These are phyloP conservation scores for Zalophus californianus DNA, from an alignment of 2,797 vertebrate genomes.

Conservation along the genomic window DNA sequence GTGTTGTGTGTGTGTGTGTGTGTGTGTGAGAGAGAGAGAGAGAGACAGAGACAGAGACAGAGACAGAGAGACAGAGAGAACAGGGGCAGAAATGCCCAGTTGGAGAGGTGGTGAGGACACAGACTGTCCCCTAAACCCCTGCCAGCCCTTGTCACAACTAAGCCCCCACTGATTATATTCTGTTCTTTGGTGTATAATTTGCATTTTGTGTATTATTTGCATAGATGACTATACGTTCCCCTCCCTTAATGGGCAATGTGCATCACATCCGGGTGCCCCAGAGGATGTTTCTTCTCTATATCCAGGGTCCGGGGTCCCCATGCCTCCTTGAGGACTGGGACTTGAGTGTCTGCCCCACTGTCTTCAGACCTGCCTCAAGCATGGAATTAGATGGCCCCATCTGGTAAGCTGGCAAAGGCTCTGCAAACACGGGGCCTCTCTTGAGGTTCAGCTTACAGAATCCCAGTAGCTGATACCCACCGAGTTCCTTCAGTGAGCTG, in stretches of 20 bases:
- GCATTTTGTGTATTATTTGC: background rate
- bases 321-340: background rate
- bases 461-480: background rate
- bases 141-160: background rate
- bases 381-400: background rate
- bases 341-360: background rate
- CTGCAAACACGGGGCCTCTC: background rate
- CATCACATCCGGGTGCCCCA: background rate
- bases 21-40: background rate
- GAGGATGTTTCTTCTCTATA: background rate
- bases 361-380: background rate
- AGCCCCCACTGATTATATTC: background rate
- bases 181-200: background rate
- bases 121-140: background rate
- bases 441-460: background rate
- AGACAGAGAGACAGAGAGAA: background rate
- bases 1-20: background rate
- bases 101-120: background rate
- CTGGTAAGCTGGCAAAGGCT: background rate
- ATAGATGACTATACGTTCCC: background rate
- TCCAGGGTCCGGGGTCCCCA: background rate
- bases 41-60: background rate
- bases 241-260: background rate
- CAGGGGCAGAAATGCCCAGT: background rate
- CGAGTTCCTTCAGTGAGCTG: background rate